Evolutionary conservation across 2,888 invertebrate species (phyloP).

Genomic region (Dicycla oo): DNA sequence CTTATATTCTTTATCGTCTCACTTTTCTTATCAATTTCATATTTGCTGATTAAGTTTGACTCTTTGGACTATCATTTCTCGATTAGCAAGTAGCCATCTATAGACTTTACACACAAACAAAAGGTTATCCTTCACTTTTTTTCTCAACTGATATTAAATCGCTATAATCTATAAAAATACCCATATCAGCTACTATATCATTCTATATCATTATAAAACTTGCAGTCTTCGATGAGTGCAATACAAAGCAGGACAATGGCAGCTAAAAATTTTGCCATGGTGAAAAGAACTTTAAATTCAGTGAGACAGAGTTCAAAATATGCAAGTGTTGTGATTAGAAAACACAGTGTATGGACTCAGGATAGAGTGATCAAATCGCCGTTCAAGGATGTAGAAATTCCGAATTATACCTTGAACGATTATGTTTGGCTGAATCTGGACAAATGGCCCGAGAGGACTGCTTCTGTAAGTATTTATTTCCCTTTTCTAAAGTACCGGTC

Average conservation of each 20-base stretch:
- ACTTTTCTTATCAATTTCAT: background rate
- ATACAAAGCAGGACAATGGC: conserved; percentile 65
- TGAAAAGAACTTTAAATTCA: conserved; percentile 71
- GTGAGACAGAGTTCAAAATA: conserved; percentile 70
- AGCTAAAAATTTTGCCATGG: conserved; percentile 72
- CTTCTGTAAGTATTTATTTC: conserved; percentile 89
- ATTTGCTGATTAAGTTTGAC: background rate
- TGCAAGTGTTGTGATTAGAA: conserved; percentile 70
- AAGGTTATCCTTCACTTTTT: conserved; percentile 8
- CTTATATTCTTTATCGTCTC: background rate
- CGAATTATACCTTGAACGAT: conserved; percentile 90
- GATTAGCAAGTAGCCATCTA: background rate
- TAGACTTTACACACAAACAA: conserved; percentile 15
- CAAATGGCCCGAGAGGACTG: conserved; percentile 91
- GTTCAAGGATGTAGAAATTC: conserved; percentile 86
- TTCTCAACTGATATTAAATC: conserved; percentile 6
- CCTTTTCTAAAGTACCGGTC: background rate
- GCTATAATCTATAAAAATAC: conserved; percentile 24
- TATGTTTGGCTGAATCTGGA: conserved; percentile 92
- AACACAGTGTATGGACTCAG: conserved; percentile 79
- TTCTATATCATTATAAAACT: background rate
- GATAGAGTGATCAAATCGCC: conserved; percentile 86
- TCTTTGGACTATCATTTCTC: background rate
- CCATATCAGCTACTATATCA: conserved; percentile 26
- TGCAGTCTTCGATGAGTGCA: conserved; percentile 36